These are phyloP conservation scores for Cantharis flavilabris DNA, from an alignment of 2,888 invertebrate species.

Conservation along the genomic window DNA sequence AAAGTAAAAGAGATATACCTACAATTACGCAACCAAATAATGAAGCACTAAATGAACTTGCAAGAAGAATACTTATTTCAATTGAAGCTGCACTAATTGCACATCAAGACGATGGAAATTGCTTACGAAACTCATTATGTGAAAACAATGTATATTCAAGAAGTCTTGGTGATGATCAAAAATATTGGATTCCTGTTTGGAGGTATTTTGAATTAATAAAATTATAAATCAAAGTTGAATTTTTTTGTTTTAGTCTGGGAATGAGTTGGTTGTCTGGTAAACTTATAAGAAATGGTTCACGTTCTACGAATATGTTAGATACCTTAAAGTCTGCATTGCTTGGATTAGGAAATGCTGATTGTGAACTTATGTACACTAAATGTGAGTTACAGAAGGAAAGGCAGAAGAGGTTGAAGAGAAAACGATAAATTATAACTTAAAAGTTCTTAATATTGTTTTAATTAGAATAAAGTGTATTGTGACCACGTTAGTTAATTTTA, in stretches of 20 bases:
- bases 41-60: conserved; percentile 60
- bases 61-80: conserved; percentile 60
- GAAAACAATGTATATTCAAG: conserved; percentile 69
- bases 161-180: conserved; percentile 59
- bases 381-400: conserved; percentile 56
- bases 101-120: conserved; percentile 60
- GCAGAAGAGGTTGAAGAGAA: not conserved
- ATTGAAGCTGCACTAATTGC: conserved; percentile 63
- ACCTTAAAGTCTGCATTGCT: conserved; percentile 69
- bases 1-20: conserved; percentile 49
- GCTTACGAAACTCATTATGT: conserved; percentile 68
- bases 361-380: conserved; percentile 63
- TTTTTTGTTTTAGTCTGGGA: conserved; percentile 64
- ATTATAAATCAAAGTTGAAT: not conserved
- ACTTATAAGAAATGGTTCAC: conserved; percentile 49
- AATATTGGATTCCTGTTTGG: conserved; percentile 76
- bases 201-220: conserved; percentile 59
- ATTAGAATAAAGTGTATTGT: too few species aligned
- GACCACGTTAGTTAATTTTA: too few species aligned
- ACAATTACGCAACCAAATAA: conserved; percentile 46
- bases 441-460: too few species aligned
- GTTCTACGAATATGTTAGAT: conserved; percentile 60
- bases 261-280: conserved; percentile 74
- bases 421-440: too few species aligned
- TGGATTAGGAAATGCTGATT: conserved; percentile 71